Base-by-base conservation (phyloP, 2,888 invertebrate species). In the Andrena bicolor region DNA sequence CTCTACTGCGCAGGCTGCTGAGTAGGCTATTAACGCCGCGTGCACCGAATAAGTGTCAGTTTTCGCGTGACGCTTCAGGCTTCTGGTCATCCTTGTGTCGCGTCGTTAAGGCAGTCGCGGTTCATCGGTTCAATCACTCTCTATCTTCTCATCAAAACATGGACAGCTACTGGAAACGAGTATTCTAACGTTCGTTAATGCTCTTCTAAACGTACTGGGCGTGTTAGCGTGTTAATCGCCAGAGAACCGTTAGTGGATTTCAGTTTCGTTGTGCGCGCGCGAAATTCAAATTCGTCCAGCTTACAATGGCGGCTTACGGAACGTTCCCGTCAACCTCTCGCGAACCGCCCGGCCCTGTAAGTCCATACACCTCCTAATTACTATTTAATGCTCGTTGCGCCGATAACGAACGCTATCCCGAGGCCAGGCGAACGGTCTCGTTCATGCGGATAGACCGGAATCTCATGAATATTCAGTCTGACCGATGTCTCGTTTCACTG, bases 401-500 rank as follows among this genome's bases (percentile, higher is more conserved):
- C 69, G 56, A 61, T 83, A 74, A 82, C 78, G 69, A 83, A 70
- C 68, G 65, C 56, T 76, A 63, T 76, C 58, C 63, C 56, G 51
- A 65, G 72, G 60, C 53, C 76, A 60, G 74, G 68, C 64, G 30
- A 68, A 76, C 72, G 80, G 35, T 70, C 61, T 76, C 61, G 32
- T 71, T 75, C 68, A 16, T 49, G 70, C 81, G 70, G 10, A 76
- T 75, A 74, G 63, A 58, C 63, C 30, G 60, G 61, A 77, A 79
- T 72, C 60, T 82, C 58, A 78, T 88, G 74, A 82, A 84, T 82
- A 85, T 80, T 74, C 56, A 76, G 7, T 4, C 26, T 35, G 26
- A 72, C n/a, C 41, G 32, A 82, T 86, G 71, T 61, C 26, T 73
- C 49, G 16, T 76, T 71, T 70, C 20, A 74, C 68, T 82, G 61